phyloP scores from a whole-genome alignment of 1,140 invertebrate genomes.

The Drosophila hydei region DNA sequence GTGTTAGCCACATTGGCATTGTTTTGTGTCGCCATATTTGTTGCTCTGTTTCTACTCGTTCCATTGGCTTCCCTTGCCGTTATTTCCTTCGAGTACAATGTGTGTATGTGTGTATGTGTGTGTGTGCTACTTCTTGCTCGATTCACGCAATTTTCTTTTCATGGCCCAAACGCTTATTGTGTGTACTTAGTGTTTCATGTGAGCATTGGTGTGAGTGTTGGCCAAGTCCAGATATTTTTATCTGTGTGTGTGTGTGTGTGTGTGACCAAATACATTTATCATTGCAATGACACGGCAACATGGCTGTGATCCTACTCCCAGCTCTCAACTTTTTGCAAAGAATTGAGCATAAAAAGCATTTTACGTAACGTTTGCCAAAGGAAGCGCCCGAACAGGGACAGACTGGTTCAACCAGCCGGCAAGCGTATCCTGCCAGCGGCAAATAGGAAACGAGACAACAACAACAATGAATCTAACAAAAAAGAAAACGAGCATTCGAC shows the following conservation, averaged over 20 bases:
- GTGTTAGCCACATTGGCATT: conserved; percentile 27
- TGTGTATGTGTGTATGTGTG: conserved; percentile 13
- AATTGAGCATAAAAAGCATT: conserved; percentile 51
- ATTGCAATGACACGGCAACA: conserved; percentile 71
- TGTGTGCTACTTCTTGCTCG: background rate
- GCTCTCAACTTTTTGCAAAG: conserved; percentile 22
- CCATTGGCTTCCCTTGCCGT: background rate
- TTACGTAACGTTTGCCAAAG: conserved; percentile 45
- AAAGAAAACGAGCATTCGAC: conserved; percentile 31
- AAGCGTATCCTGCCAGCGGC: conserved; percentile 47
- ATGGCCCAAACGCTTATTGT: conserved; percentile 49
- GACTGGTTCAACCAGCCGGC: conserved; percentile 18
- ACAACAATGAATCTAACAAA: conserved; percentile 23
- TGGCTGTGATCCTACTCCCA: conserved; percentile 39
- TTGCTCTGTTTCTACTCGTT: background rate
- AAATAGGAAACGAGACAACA: conserved; percentile 49
- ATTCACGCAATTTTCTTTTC: conserved; percentile 72
- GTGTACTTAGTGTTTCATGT: conserved; percentile 33
- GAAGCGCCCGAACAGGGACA: conserved; percentile 27
- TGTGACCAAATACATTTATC: conserved; percentile 74
- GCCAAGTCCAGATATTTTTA: background rate
- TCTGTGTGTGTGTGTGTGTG: conserved; percentile 20
- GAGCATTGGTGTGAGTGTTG: conserved; percentile 17
- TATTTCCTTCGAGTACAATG: background rate
- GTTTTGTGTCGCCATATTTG: conserved; percentile 35